Base-by-base conservation (phyloP, 2,113 vertebrate species). In the Mesitornis unicolor region DNA sequence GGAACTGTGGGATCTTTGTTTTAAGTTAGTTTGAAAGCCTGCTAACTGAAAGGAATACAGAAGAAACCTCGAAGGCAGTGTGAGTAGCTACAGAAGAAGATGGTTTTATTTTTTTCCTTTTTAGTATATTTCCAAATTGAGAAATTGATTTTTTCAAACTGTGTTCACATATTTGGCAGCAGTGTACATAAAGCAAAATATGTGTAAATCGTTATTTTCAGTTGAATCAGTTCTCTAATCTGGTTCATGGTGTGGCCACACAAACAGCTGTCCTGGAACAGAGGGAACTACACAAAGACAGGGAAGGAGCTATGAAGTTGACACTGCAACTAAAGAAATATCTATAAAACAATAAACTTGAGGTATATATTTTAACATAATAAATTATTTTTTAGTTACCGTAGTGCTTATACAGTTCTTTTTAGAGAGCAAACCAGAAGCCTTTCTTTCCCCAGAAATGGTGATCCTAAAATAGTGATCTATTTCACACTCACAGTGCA, bases 71-170 rank as follows among this genome's bases (percentile, higher is more conserved):
- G n/a, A n/a, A 90, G 51, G 3, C 19, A 67, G 8, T 51, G 28
- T 48, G 45, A 67, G n/a, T 7, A 74, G 10, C 50, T 73, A 51
- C 20, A 65, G 48, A 67, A 11, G 13, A 74, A 76, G 20, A 50
- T 0, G 4, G 3, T 0, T 68, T 53, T 29, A n/a, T 5, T 13
- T 79, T 38, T 29, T 61, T 14, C 2, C 2, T 13, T 53, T 54
- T 77, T 84, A 85, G n/a, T 42, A 7, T 43, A 11, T 33, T 38
- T 81, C 56, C 33, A 90, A 74, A 69, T 14, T 8, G 24, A 84
- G 7, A 87, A 65, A 82, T 7, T 57, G 13, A 61, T 84, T 87
- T 88, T 24, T 70, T 73, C n/a, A 45, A 42, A 43, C n/a, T 53
- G 11, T 74, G 51, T 33, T 77, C 33, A 76, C 0, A 0, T n/a